phyloP scores from a whole-genome alignment of 1,140 invertebrate species.

The Lineus longissimus region DNA sequence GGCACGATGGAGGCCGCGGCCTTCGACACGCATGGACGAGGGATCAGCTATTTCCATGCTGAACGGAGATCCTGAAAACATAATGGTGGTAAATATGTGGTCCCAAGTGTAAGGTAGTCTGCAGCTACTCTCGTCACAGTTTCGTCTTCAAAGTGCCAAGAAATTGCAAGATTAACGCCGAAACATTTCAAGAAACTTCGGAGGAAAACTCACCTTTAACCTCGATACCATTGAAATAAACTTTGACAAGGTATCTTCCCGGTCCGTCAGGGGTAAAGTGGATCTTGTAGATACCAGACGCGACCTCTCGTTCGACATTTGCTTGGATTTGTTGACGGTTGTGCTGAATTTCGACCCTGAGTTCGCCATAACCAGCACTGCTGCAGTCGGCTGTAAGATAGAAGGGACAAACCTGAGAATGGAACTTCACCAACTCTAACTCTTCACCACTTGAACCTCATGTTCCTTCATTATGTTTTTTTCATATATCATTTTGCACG shows the following conservation, averaged over 20 bases:
- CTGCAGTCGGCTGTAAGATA: constrained; percentile 37
- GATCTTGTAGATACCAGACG: constrained; percentile 76
- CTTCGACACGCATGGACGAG: constrained; percentile 57
- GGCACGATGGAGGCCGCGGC: constrained; percentile 65
- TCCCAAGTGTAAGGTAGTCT: not conserved
- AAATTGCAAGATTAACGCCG: no score
- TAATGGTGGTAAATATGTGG: constrained; percentile 1
- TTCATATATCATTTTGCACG: no score
- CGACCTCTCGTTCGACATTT: constrained; percentile 72
- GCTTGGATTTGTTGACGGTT: constrained; percentile 69
- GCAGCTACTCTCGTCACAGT: no score
- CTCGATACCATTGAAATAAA: constrained; percentile 93
- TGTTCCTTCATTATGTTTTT: no score
- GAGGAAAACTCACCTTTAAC: constrained; percentile 75
- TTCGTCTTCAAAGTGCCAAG: no score
- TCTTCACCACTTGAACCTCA: no score
- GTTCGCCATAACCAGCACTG: constrained; percentile 39
- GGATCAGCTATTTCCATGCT: constrained; percentile 57
- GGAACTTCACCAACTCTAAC: not conserved
- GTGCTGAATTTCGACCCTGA: constrained; percentile 74
- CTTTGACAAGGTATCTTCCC: constrained; percentile 88
- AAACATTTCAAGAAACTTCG: no score
- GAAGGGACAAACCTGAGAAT: not conserved
- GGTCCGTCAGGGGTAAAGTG: constrained; percentile 83
- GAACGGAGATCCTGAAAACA: constrained; percentile 59